Base-by-base conservation (phyloP, 2,113 vertebrate genomes). In the Bubo blakistoni region DNA sequence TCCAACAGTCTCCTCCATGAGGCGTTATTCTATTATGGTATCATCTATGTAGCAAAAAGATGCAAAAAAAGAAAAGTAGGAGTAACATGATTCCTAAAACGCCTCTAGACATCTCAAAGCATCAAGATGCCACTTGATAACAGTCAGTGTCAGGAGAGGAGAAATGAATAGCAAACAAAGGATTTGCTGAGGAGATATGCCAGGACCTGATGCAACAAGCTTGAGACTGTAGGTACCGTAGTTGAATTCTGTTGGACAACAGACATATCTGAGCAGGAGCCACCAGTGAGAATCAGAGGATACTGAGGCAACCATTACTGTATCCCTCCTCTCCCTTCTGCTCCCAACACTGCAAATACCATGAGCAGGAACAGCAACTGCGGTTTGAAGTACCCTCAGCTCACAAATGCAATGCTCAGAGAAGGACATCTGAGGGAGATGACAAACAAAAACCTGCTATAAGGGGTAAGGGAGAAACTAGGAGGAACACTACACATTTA, bases 101-200 rank as follows among this genome's bases (percentile, higher is more conserved):
- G 84, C 69, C 93, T 81, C 59, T 81, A 95, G 88, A 76, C 40
- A 90, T 67, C 76, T 74, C 78, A 88, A 79, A 88, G 84, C 83
- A 80, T 81, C 40, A 70, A 70, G 72, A 82, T 51, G n/a, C 81
- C 38, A 69, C 77, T 76, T 79, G 85, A 36, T 84, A 91, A 65
- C 55, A 86, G 62, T 49, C 69, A 44, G 61, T 42, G 11, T 88
- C 36, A 82, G 81, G 49, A 69, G 27, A 83, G 63, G 40, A 93
- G 51, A 69, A 87, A 29, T 3, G 3, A 86, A 70, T 1, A 73
- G 51, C 71, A 86, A 95, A 78, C n/a, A 49, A 85, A 70, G 38
- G 32, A 63, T 61, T 82, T 0, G 0, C 36, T 40, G 52, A 34
- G 21, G 52, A 92, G 54, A 81, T 11, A 42, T 1, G 4, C 40